Base-by-base conservation (phyloP, 2,888 invertebrate genomes). In the Hedya salicella region DNA sequence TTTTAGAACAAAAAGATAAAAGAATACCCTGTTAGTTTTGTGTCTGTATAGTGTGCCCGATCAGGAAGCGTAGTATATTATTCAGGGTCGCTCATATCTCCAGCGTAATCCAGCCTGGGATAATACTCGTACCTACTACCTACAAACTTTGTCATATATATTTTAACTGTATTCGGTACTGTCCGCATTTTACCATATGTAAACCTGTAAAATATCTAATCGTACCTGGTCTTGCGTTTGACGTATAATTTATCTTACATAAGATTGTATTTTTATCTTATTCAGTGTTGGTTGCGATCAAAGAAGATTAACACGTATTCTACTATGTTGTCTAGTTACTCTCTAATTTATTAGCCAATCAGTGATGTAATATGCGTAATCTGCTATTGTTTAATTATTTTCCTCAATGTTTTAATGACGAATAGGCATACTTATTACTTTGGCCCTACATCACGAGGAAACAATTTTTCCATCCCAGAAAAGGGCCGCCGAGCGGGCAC, bases 241-340 rank as follows among this genome's bases (percentile, higher is more conserved):
- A 25, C 9, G 32, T 40, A 42, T 56, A 56, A 56, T 56, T 42
- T 5, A 21, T 13, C 25, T 54, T 54, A 42, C 54, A 40, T 53
- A 53, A 40, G 53, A 21, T 53, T 21, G 39, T 53, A 53, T 53
- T 53, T 54, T 42, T 54, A 54, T 54, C 54, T 40, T 40, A 21
- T 11, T 40, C 40, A 14, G 21, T 21, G 19, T 54, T 54, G n/a
- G 25, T 54, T 40, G 40, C 21, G 25, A 13, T 54, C 54, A 54
- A 54, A 40, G 21, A 14, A 53, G 53, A 53, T 53, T 19, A 42
- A 25, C 42, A 56, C 16, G 36, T 50, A 21, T 21, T 19, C 4
- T 17, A 13, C 4, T n/a, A n/a, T n/a, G n/a, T n/a, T n/a, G n/a
- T n/a, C n/a, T n/a, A n/a, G n/a, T n/a, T n/a, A n/a, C n/a, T 25